Base-by-base conservation (phyloP, 2,888 invertebrate species). In the Cecidostiba fungosa region DNA sequence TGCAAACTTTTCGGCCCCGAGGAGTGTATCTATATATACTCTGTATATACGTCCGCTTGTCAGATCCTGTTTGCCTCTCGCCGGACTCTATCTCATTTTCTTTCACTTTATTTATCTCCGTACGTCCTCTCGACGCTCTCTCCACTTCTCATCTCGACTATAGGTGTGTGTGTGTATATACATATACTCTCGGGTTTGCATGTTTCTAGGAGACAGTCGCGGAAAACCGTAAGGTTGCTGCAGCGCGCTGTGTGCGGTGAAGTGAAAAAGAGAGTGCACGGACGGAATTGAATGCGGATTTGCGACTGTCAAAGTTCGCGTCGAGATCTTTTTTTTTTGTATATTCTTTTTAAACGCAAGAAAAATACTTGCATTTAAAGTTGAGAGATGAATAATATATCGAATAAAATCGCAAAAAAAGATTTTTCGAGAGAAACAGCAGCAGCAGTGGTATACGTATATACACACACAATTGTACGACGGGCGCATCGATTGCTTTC, bases 1-100 rank as follows among this genome's bases (percentile, higher is more conserved):
- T 62, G 76, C 84, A 66, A 84, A 84, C 79, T 84, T 80, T 84
- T 79, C 73, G 80, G 76, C 54, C 69, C 43, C 29, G 70, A 78
- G 36, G 54, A 66, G 70, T 23, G 26, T 23, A n/a, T n/a, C n/a
- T 72, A 66, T 54, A 26, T 29, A 19, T 50, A 50, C 32, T 4
- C 3, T 16, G 16, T 36, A 0, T 43, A 10, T 2, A 16, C 80
- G 80, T 76, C 54, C 26, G 32, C 26, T 84, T 74, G 79, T 79
- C 66, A 43, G 74, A 84, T 69, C 72, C 29, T n/a, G n/a, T 74
- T 79, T 77, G 43, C 23, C 47, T 70, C 12, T 19, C 54, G 76
- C 54, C 23, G 26, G 59, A 32, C 82, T 66, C 54, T 50, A 39
- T 82, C 69, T 76, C 50, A 76, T 82, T 50, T 82, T 69, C 39